Evolutionary conservation across 1,140 invertebrate species (phyloP).

Genomic region (Teleogryllus occipitalis): DNA sequence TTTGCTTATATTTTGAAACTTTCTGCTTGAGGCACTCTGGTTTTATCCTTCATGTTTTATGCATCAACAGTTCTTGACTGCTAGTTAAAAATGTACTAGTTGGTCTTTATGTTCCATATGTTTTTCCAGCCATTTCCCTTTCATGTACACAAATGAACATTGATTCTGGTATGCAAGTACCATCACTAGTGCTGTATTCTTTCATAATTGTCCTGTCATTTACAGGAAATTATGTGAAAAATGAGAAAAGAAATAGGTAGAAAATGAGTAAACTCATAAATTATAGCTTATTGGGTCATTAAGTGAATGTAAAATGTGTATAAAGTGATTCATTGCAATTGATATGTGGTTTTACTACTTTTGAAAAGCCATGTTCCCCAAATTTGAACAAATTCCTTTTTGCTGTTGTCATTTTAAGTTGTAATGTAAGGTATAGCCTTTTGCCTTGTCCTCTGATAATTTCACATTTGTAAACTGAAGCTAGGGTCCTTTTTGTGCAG

Average conservation of each 20-base stretch:
- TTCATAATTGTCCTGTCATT: background rate
- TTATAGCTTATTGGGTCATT: background rate
- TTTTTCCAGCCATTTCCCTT: too few relatives aligned
- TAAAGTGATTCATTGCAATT: constrained; percentile 1
- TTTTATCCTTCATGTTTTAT: too few relatives aligned
- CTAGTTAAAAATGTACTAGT: too few relatives aligned
- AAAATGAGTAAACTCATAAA: background rate
- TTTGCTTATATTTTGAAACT: too few relatives aligned
- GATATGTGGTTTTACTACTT: constrained; percentile 9
- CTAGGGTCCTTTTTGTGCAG: constrained; percentile 13
- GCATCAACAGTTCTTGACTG: too few relatives aligned
- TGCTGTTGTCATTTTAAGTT: constrained; percentile 11
- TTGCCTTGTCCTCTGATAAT: constrained; percentile 21
- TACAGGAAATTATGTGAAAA: background rate
- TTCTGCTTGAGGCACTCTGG: too few relatives aligned
- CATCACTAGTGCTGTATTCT: background rate
- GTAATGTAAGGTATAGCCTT: constrained; percentile 18
- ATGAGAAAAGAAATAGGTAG: background rate
- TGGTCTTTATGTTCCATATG: too few relatives aligned
- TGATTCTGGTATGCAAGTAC: too few relatives aligned
- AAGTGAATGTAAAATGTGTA: constrained; percentile 1
- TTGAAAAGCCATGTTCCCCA: constrained; percentile 9
- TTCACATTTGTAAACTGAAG: constrained; percentile 11
- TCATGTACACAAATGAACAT: too few relatives aligned
- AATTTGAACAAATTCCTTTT: constrained; percentile 9